Conservation (phyloP, 2,888 invertebrate genomes). For the Trypoxylon attenuatum region DNA sequence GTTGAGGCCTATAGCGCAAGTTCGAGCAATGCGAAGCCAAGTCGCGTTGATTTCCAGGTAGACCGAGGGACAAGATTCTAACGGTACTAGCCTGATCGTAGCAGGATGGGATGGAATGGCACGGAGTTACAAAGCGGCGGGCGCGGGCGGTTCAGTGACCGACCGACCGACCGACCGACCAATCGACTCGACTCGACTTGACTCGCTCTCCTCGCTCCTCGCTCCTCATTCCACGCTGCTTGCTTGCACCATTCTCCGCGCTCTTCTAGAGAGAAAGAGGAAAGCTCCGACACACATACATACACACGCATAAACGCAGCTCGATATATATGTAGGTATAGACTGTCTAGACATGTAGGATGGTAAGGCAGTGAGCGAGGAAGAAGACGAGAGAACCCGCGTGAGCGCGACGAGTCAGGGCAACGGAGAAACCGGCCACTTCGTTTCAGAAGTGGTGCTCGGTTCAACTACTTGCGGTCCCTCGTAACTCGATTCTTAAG, state of each 20-base stretch:
- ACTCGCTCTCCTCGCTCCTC: background rate
- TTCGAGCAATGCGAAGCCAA: no score
- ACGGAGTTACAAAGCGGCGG: conserved; percentile 58
- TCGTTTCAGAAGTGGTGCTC: conserved; percentile 42
- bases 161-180: conserved; percentile 66
- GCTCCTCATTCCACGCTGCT: background rate
- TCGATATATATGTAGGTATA: no score
- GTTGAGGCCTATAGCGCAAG: no score
- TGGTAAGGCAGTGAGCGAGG: conserved; percentile 35
- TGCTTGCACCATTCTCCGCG: background rate
- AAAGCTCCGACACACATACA: conserved; percentile 20
- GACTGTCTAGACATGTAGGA: no score
- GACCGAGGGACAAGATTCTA: conserved; percentile 62
- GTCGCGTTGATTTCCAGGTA: conserved; percentile 59
- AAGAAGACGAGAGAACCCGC: conserved; percentile 6
- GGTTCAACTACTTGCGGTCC: conserved; percentile 41
- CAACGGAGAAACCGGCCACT: conserved; percentile 20
- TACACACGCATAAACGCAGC: no score
- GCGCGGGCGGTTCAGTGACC: conserved; percentile 70
- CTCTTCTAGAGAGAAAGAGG: background rate
- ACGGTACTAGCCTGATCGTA: conserved; percentile 65
- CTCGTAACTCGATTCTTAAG: conserved; percentile 56
- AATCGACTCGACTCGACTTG: conserved; percentile 5
- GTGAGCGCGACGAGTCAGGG: conserved; percentile 4
- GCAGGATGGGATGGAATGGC: conserved; percentile 60